These are phyloP conservation scores for Styela plicata DNA, from an alignment of 23 tunicate species.

Conservation along the genomic window DNA sequence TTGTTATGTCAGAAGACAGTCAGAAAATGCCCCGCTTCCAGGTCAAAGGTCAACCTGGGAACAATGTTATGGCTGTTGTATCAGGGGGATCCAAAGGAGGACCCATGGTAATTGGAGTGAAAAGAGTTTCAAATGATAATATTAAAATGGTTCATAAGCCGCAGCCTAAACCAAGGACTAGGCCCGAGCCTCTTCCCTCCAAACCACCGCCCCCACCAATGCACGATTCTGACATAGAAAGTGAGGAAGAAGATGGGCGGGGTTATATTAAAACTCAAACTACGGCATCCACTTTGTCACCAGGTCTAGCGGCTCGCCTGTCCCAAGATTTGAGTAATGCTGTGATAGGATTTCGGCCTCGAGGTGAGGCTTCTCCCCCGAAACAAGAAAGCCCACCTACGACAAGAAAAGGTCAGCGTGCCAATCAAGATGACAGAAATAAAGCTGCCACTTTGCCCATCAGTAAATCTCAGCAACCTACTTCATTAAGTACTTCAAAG, in stretches of 20 bases:
- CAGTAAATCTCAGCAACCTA: slow-evolving; percentile 5
- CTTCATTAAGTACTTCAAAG: background rate
- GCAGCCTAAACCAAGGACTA: background rate
- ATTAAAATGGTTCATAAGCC: background rate
- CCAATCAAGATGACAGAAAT: slow-evolving; percentile 7
- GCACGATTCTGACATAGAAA: background rate
- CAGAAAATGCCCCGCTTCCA: slow-evolving; percentile 34
- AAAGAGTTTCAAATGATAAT: slow-evolving; percentile 14
- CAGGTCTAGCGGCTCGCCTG: slow-evolving; percentile 46
- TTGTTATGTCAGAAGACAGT: slow-evolving; percentile 18
- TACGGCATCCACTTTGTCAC: slow-evolving; percentile 37
- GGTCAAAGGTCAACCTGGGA: slow-evolving; percentile 40
- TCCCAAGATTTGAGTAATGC: slow-evolving; percentile 47
- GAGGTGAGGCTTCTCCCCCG: background rate
- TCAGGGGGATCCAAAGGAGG: slow-evolving; percentile 48
- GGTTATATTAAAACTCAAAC: slow-evolving; percentile 18
- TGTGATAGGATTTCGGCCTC: slow-evolving; percentile 23
- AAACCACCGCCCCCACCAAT: slow-evolving; percentile 18
- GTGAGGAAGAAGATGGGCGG: background rate
- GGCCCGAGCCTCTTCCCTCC: background rate
- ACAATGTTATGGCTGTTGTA: slow-evolving; percentile 59
- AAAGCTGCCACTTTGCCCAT: slow-evolving; percentile 14
- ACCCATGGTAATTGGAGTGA: slow-evolving; percentile 16
- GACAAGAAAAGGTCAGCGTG: background rate
- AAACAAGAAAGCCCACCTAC: background rate